phyloP scores from a whole-genome alignment of 2,797 vertebrate genomes.

The Oryzias sinensis region DNA sequence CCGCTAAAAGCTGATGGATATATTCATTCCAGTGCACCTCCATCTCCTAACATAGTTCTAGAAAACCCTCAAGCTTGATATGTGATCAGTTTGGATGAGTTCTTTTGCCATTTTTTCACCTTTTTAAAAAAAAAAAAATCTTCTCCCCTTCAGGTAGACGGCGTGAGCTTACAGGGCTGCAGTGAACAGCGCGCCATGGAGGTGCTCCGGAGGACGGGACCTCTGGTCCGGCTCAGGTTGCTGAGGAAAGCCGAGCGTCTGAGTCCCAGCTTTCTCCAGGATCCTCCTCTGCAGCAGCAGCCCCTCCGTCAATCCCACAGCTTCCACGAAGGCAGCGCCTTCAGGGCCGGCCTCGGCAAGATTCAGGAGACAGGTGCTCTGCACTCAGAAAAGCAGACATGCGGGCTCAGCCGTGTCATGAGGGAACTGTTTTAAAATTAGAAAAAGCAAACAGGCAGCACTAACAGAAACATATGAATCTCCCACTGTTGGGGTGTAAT shows the following conservation, averaged over 20 bases:
- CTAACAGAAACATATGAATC: not conserved
- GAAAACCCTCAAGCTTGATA: too few species aligned
- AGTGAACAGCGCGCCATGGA: constrained; percentile 90
- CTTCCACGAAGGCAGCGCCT: constrained; percentile 61
- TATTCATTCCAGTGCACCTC: too few species aligned
- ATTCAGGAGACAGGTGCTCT: constrained; percentile 71
- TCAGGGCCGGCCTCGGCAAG: constrained; percentile 59
- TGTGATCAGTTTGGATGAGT: not conserved
- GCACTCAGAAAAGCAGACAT: constrained; percentile 1
- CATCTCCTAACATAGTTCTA: too few species aligned
- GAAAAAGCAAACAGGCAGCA: constrained; percentile 5
- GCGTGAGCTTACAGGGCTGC: constrained; percentile 89
- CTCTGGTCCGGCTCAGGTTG: constrained; percentile 81
- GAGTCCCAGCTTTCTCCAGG: constrained; percentile 66
- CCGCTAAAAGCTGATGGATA: too few species aligned
- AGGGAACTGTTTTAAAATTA: constrained; percentile 1
- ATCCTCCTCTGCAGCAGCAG: constrained; percentile 55
- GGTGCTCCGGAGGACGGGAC: constrained; percentile 84
- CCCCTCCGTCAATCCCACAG: constrained; percentile 58
- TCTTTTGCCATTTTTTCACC: not conserved
- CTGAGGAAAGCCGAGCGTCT: constrained; percentile 76
- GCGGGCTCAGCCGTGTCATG: constrained; percentile 3
- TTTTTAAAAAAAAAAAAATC: too few species aligned
- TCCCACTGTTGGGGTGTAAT: constrained; percentile 1
- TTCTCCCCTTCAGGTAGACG: constrained; percentile 83